phyloP scores from a whole-genome alignment of 2,113 vertebrate species.

The Lanius ludovicianus region DNA sequence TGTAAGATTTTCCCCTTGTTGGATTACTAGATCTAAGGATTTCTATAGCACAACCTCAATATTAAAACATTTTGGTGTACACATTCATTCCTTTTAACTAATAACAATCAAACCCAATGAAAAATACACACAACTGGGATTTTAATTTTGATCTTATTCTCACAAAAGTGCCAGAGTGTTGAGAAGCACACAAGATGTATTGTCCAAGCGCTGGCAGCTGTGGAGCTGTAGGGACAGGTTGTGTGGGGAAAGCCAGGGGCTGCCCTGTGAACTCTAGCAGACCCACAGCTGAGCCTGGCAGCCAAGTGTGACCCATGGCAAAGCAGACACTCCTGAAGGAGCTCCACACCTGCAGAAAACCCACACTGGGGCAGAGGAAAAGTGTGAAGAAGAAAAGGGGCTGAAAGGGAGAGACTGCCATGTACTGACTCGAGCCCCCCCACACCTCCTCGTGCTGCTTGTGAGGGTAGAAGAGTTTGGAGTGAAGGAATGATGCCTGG shows the following conservation, averaged over 20 bases:
- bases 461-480: fast-evolving
- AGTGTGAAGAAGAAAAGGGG: neutral
- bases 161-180: neutral
- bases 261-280: fast-evolving
- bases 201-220: neutral
- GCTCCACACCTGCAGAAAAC: neutral
- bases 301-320: neutral
- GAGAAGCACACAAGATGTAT: neutral
- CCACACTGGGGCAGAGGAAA: neutral
- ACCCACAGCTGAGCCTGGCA: neutral
- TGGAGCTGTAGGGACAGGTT: neutral
- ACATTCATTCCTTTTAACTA: neutral
- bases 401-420: neutral
- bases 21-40: neutral
- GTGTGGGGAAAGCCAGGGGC: neutral
- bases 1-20: neutral
- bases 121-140: neutral
- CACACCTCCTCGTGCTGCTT: fast-evolving
- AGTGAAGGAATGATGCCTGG: neutral
- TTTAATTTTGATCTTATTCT: neutral
- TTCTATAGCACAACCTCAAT: neutral
- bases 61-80: neutral
- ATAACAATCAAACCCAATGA: neutral
- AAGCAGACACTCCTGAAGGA: neutral
- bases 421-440: neutral